phyloP scores from a whole-genome alignment of 2,113 vertebrate species.

The Lophochroa leadbeateri region DNA sequence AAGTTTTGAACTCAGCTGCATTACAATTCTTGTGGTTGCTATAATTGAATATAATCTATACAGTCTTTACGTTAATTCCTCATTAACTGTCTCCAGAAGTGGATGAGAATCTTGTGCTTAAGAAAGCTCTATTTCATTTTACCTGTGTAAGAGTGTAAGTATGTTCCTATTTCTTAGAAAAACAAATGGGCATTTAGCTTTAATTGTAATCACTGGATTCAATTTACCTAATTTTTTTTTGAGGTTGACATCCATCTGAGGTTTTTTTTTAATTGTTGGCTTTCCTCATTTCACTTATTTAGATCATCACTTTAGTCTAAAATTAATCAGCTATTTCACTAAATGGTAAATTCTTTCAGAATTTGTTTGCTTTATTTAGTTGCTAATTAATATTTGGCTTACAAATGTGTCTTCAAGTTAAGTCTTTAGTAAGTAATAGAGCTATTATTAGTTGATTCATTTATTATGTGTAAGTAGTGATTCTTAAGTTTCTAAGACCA shows the following conservation, averaged over 20 bases:
- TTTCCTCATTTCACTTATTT: neutral
- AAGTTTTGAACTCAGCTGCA: neutral
- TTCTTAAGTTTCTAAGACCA: neutral
- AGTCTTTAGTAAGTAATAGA: neutral
- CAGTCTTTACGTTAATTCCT: neutral
- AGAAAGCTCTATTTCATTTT: neutral
- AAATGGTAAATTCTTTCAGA: neutral
- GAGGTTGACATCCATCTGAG: neutral
- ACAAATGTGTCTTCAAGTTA: neutral
- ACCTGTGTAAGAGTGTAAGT: neutral
- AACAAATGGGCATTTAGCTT: neutral
- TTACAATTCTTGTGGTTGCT: neutral
- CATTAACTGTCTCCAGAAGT: neutral
- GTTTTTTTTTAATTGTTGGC: neutral
- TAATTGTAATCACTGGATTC: neutral
- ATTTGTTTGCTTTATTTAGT: neutral
- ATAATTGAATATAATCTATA: neutral
- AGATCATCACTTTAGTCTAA: neutral
- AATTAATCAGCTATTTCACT: neutral
- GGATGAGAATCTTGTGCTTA: neutral
- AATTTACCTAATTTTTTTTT: neutral
- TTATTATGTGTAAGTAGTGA: neutral
- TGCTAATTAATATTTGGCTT: neutral
- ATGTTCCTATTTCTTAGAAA: neutral
- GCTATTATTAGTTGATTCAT: neutral